phyloP scores from a whole-genome alignment of 2,797 vertebrate species.

The Kryptopterus vitreolus region DNA sequence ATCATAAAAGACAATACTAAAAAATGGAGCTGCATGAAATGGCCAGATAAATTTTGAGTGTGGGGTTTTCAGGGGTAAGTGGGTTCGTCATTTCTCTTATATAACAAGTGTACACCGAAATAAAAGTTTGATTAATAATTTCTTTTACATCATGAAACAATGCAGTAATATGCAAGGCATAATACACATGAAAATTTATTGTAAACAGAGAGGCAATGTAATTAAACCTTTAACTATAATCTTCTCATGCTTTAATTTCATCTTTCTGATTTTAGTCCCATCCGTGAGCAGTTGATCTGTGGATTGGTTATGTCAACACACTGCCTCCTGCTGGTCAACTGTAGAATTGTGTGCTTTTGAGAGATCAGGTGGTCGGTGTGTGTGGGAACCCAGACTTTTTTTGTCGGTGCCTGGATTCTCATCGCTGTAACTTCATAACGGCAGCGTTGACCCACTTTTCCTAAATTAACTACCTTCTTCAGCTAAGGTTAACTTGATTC shows the following conservation, averaged over 20 bases:
- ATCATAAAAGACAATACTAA: neutral
- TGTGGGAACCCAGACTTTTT: neutral
- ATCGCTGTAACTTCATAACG: neutral
- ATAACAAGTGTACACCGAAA: neutral
- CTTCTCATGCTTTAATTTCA: neutral
- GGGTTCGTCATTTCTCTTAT: neutral
- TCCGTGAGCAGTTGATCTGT: neutral
- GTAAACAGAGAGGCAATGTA: neutral
- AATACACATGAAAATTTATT: neutral
- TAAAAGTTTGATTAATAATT: constrained; percentile 1
- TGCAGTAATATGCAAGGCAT: no score
- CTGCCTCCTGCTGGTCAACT: constrained; percentile 45
- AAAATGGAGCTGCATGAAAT: neutral
- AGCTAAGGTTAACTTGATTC: constrained; percentile 2
- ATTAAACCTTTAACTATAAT: neutral
- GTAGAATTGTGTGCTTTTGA: constrained; percentile 17
- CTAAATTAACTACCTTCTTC: neutral
- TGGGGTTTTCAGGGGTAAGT: neutral
- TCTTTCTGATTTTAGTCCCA: neutral
- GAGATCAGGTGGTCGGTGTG: constrained; percentile 1
- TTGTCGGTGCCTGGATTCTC: constrained; percentile 6
- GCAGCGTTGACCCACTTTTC: neutral
- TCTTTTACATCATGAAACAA: neutral
- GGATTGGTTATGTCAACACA: neutral
- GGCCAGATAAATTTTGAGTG: neutral